Evolutionary conservation across 1,140 invertebrate genomes (phyloP), one percentile per base, ranked within the genome.

Genomic region (Cydia strobilella): DNA sequence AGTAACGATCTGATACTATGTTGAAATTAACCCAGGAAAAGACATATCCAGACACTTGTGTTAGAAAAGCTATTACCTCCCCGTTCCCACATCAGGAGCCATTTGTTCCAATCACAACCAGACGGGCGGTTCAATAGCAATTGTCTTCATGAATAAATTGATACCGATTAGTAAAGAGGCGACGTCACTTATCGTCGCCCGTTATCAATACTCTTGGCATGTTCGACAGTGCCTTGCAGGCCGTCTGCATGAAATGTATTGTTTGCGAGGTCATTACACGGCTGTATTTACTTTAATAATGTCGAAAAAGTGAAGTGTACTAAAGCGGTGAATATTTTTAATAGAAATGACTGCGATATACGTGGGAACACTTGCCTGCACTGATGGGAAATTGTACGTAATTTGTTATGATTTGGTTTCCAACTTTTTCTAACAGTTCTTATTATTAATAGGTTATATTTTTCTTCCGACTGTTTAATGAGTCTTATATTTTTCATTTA

Each of bases 311-410:
- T 51, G 31, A 59, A 75, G 78, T 72, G 31, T 74, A 77, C 72
- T 79, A 74, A 79, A 73, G 20, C 20, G 59, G 79, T 80, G 82
- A 78, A 82, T 78, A 76, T 74, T 84, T 84, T 84, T 86, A 86
- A 81, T 80, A 84, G 89, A 90, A 63, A 89, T 90, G 87, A 88
- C 76, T 82, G 77, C 77, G 73, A 75, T 59, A 59, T 59, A 23
- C 20, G 77, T 65, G 77, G 76, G 74, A 82, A 86, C 86, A 86
- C 82, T 81, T 73, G 79, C 72, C 75, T 23, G 73, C 76, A 86
- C 88, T 84, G 78, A 91, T 91, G 90, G 88, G 90, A 84, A 90
- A 89, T 79, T 91, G 90, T 91, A 75, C 90, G 90, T 91, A 76
- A 18, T 39, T 25, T 76, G 3, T 39, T 71, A 25, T 69, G 10